Evolutionary conservation across 1,140 invertebrate species (phyloP).

Genomic region (Lepidurus apus): DNA sequence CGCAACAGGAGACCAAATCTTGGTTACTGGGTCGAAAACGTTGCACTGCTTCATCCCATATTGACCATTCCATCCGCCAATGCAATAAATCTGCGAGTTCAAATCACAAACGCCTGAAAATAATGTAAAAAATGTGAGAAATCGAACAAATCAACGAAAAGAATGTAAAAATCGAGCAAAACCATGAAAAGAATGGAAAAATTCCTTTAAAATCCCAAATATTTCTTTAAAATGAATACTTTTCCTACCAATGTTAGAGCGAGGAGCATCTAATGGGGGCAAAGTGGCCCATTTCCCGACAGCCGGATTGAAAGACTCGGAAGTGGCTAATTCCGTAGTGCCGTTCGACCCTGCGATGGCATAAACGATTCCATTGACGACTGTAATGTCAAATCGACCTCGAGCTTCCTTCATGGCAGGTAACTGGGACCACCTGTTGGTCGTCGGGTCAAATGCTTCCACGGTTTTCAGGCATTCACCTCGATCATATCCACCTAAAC

Average conservation of each 20-base stretch:
- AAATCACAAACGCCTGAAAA: slow-evolving; percentile 61
- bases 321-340: slow-evolving; percentile 61
- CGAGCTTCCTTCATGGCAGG: slow-evolving; percentile 63
- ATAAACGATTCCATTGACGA: slow-evolving; percentile 61
- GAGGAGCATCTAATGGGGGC: slow-evolving; percentile 57
- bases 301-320: slow-evolving; percentile 59
- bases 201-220: too few species aligned
- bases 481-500: slow-evolving; percentile 74
- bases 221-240: too few species aligned
- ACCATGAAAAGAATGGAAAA: too few species aligned
- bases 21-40: slow-evolving; percentile 57
- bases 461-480: slow-evolving; percentile 71
- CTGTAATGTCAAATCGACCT: slow-evolving; percentile 67
- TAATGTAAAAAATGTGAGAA: neutral
- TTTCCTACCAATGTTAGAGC: slow-evolving; percentile 57
- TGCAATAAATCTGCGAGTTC: slow-evolving; percentile 64
- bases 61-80: slow-evolving; percentile 76
- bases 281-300: slow-evolving; percentile 57
- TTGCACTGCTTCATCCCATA: slow-evolving; percentile 67
- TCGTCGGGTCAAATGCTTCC: slow-evolving; percentile 63
- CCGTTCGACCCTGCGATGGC: slow-evolving; percentile 76
- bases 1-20: slow-evolving; percentile 62
- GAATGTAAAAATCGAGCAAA: too few species aligned
- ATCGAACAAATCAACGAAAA: too few species aligned
- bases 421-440: slow-evolving; percentile 62